Evolutionary conservation across 1,140 invertebrate genomes (phyloP).

Genomic region (Pseudomyrmex cubaensis): DNA sequence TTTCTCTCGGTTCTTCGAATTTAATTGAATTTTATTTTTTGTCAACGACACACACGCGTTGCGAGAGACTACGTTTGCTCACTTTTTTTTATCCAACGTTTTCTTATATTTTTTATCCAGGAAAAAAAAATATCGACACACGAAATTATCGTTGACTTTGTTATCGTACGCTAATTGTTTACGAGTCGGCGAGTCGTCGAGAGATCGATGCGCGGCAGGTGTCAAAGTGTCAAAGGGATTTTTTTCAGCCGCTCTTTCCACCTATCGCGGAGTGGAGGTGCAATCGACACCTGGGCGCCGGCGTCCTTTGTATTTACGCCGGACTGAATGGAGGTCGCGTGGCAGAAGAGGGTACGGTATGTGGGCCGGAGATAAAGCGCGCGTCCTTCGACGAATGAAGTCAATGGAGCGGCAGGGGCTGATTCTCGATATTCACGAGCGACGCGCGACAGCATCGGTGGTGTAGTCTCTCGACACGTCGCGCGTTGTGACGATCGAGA

Average conservation of each 20-base stretch:
- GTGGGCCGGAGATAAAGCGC: slow-evolving; percentile 74
- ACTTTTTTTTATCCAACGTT: neutral
- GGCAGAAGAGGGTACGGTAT: slow-evolving; percentile 67
- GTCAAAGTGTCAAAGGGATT: slow-evolving; percentile 54
- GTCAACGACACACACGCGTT: neutral
- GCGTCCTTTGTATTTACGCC: slow-evolving; percentile 55
- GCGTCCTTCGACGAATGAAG: slow-evolving; percentile 75
- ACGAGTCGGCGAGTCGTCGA: slow-evolving; percentile 41
- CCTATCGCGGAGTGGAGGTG: slow-evolving; percentile 4
- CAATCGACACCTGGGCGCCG: slow-evolving; percentile 59
- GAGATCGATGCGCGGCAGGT: slow-evolving; percentile 60
- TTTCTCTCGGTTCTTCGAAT: neutral
- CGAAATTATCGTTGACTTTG: slow-evolving; percentile 8
- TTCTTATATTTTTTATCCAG: too few relatives aligned
- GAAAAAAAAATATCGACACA: too few relatives aligned
- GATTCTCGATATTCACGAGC: slow-evolving; percentile 53
- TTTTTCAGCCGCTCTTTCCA: slow-evolving; percentile 30
- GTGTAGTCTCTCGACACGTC: neutral
- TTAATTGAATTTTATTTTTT: neutral
- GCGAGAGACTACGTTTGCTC: neutral
- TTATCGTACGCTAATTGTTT: slow-evolving; percentile 11
- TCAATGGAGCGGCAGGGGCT: slow-evolving; percentile 74
- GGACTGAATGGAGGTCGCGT: slow-evolving; percentile 76
- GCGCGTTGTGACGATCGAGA: neutral
- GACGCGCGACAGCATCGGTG: neutral